A percentile compares a stretch with the other conserved stretches of the same genome.
Conservation (phyloP, 2,797 vertebrate species). For the Lutjanus campechanus region DNA sequence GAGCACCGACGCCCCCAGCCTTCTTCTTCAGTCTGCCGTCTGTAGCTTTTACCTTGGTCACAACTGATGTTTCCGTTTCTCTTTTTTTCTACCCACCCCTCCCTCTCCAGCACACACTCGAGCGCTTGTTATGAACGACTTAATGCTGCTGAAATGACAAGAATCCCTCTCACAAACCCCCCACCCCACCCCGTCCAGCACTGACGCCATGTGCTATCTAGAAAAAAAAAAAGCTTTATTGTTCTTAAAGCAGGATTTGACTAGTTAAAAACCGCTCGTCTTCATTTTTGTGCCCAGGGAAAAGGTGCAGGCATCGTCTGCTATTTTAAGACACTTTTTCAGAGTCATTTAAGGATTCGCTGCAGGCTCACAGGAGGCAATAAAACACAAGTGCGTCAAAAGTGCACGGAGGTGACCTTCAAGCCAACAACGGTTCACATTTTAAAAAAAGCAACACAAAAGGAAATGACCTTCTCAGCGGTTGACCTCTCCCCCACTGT, state of each 20-base stretch:
- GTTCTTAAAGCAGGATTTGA: neutral
- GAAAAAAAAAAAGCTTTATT: neutral
- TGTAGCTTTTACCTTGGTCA: conserved; percentile 4
- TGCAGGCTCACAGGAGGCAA: neutral
- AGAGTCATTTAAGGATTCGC: conserved; percentile 7
- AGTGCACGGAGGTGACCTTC: conserved; percentile 4
- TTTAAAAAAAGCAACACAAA: neutral
- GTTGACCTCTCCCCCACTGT: neutral
- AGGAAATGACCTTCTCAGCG: neutral
- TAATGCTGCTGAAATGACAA: neutral
- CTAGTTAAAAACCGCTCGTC: neutral
- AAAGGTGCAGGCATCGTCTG: neutral
- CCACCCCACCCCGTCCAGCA: neutral
- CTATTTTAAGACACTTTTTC: conserved; percentile 11
- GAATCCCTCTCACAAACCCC: neutral
- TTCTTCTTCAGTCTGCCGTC: neutral
- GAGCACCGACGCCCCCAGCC: neutral
- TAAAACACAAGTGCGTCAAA: conserved; percentile 24
- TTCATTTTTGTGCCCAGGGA: neutral
- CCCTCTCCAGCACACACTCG: neutral
- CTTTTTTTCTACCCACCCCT: neutral
- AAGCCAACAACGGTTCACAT: neutral
- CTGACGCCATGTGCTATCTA: neutral
- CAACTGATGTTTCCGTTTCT: neutral
- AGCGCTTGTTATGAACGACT: neutral